Conservation (phyloP, 2,113 vertebrate species). For the Psilopogon haemacephalus region DNA sequence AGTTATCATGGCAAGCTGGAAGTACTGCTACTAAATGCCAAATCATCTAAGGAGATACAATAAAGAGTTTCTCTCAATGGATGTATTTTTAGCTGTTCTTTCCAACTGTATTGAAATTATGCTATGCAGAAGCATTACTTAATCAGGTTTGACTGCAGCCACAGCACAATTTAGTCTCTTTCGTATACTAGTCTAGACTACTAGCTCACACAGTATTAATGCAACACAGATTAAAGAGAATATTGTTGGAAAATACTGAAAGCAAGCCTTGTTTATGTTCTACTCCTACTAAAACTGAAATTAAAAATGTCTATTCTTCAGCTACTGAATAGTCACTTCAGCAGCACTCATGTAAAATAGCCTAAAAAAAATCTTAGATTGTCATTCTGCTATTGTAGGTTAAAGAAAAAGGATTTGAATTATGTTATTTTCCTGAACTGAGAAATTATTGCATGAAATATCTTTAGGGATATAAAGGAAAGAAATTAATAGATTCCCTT, state of each 20-base stretch:
- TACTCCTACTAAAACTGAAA: slow-evolving; percentile 59
- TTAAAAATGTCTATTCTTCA: slow-evolving; percentile 62
- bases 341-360: slow-evolving; percentile 14
- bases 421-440: not conserved
- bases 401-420: slow-evolving; percentile 14
- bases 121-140: slow-evolving; percentile 54
- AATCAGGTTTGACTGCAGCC: slow-evolving; percentile 67
- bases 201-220: slow-evolving; percentile 52
- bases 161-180: slow-evolving; percentile 52
- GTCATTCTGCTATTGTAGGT: slow-evolving; percentile 30
- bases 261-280: slow-evolving; percentile 48
- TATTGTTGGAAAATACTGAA: slow-evolving; percentile 59
- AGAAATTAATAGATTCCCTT: not conserved
- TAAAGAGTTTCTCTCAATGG: not conserved
- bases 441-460: not conserved
- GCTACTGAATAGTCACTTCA: slow-evolving; percentile 55
- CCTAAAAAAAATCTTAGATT: slow-evolving; percentile 37
- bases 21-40: not conserved
- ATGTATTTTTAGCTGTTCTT: slow-evolving; percentile 9
- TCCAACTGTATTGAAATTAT: slow-evolving; percentile 41
- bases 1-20: not conserved
- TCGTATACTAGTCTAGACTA: slow-evolving; percentile 61
- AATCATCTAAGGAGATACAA: not conserved
- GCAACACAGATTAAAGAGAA: slow-evolving; percentile 51
- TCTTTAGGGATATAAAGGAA: not conserved